Evolutionary conservation across 2,888 invertebrate species (phyloP), one percentile per base, ranked within the genome.

Genomic region (Nowickia ferox): DNA sequence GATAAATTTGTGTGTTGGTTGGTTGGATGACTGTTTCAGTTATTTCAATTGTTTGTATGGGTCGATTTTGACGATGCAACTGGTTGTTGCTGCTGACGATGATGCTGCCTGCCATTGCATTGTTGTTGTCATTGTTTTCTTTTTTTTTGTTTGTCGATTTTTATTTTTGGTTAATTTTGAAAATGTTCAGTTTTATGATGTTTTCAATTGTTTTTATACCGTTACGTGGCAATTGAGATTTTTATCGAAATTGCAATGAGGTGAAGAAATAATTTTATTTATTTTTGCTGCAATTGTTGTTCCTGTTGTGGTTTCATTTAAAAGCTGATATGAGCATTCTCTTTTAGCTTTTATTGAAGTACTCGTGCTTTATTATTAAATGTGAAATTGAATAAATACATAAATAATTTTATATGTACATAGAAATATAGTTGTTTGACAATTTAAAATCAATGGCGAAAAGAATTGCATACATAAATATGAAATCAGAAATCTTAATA

Each of bases 201-300:
- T 22, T 76, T 83, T 68, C 86, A 83, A 86, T 86, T 86, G 86
- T 83, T 83, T 79, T 86, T 66, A 79, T 86, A 83, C 86, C 82
- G 86, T 79, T 83, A 86, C 83, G 82, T 83, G 71, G 79, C 83
- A 59, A 71, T 79, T 75, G 65, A 83, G 86, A 86, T 86, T 86
- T 78, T 76, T 83, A 86, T 86, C 82, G 59, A 69, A 75, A 82
- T 82, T 75, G 82, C 78, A 85, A 82, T 69, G 82, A 86, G 75
- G 79, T 83, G 86, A 68, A 79, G 79, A 86, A 76, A 82, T 72
- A 48, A 66, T 72, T 79, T 83, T 76, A 80, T 84, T 84, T 76
- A 51, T 61, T 69, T 75, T 48, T 66, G 40, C 51, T 76, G 55
- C 68, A 59, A 44, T 71, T 63, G 30, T 65, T 63, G 61, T 71